Percentiles rank a stretch among this genome's conserved stretches.
Conservation (phyloP, 2,113 vertebrate genomes). For the Nannobrachium achirus region DNA sequence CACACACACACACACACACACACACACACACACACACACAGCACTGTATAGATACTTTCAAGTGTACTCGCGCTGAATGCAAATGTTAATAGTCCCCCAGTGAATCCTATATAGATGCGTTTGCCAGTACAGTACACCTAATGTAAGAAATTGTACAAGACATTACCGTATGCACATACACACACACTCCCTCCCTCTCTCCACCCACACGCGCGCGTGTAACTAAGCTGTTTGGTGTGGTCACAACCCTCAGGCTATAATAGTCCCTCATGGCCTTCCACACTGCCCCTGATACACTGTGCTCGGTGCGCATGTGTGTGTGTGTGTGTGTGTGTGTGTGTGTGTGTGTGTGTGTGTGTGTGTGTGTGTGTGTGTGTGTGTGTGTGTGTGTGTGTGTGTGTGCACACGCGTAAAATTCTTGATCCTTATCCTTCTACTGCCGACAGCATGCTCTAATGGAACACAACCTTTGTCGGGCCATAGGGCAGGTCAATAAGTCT, state of each 20-base stretch:
- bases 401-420: no score
- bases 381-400: slow-evolving; percentile 12
- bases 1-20: background rate
- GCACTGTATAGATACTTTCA: slow-evolving; percentile 16
- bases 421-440: no score
- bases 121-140: background rate
- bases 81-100: background rate
- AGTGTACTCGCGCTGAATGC: background rate
- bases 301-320: slow-evolving; percentile 8
- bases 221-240: slow-evolving; percentile 52
- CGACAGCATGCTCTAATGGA: no score
- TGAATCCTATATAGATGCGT: background rate
- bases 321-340: background rate
- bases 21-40: background rate
- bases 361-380: slow-evolving; percentile 2
- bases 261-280: slow-evolving; percentile 42
- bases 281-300: slow-evolving; percentile 24
- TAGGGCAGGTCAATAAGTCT: no score
- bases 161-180: no score
- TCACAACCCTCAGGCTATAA: slow-evolving; percentile 46
- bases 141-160: no score
- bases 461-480: no score
- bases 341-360: background rate
- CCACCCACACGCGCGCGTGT: background rate
- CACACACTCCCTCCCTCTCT: no score